Percentiles rank a stretch among this genome's conserved stretches.
Conservation (phyloP, 2,888 invertebrate species). For the Odontothrips loti region DNA sequence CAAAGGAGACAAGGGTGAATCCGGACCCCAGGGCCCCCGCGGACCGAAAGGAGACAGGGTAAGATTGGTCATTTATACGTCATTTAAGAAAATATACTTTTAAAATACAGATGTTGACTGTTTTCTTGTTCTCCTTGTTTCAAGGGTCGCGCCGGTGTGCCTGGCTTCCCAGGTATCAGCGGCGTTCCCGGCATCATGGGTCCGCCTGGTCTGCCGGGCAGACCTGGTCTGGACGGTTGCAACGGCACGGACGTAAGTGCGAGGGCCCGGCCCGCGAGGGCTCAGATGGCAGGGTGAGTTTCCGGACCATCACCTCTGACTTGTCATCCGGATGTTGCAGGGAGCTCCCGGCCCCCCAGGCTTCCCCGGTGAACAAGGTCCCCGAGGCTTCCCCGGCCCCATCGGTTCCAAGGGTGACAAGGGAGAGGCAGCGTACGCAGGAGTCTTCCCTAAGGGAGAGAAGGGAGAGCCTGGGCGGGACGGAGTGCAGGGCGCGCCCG, state of each 20-base stretch:
- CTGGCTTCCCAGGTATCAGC: conserved; percentile 76
- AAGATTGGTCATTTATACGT: too few species aligned
- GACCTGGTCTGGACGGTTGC: conserved; percentile 87
- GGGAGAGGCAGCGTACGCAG: conserved; percentile 73
- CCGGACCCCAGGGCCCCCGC: conserved; percentile 69
- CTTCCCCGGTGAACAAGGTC: conserved; percentile 64
- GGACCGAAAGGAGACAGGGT: conserved; percentile 87
- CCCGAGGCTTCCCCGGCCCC: conserved; percentile 67
- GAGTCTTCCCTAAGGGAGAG: conserved; percentile 69
- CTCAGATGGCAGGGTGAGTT: background rate
- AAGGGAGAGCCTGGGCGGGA: conserved; percentile 79
- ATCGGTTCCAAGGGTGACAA: conserved; percentile 69
- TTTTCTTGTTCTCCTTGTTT: conserved; percentile 29
- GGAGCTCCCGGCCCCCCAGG: conserved; percentile 72
- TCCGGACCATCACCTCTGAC: background rate
- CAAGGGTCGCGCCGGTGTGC: conserved; percentile 76
- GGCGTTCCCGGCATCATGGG: conserved; percentile 70
- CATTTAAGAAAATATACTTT: too few species aligned
- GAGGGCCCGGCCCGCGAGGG: conserved; percentile 3
- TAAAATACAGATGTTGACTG: background rate
- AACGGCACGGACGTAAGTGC: conserved; percentile 86
- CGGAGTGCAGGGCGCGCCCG: conserved; percentile 65
- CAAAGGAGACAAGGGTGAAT: conserved; percentile 71
- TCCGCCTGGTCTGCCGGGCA: conserved; percentile 64
- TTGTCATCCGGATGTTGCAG: conserved; percentile 45